phyloP scores from a whole-genome alignment of 2,888 invertebrate species.

The Drosophila mercatorum region DNA sequence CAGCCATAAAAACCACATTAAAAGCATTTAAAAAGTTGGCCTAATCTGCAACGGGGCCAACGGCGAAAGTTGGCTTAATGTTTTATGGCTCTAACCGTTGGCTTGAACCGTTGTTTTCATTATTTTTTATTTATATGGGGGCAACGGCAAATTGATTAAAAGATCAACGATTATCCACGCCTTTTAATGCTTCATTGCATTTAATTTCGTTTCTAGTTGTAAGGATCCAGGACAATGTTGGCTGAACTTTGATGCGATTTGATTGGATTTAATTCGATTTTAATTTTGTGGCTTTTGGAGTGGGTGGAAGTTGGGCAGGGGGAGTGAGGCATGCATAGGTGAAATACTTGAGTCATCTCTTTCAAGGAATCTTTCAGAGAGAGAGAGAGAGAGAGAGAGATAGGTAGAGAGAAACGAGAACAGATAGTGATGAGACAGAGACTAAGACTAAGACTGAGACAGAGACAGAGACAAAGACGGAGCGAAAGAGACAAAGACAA shows the following conservation, averaged over 20 bases:
- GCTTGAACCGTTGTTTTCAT: background rate
- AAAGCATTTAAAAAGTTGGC: constrained; percentile 75
- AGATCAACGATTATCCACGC: constrained; percentile 73
- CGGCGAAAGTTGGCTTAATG: constrained; percentile 62
- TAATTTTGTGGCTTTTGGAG: background rate
- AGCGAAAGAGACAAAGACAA: no score
- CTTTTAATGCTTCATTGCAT: constrained; percentile 75
- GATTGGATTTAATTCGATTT: background rate
- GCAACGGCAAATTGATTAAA: constrained; percentile 72
- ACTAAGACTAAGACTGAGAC: no score
- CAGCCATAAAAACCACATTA: constrained; percentile 72
- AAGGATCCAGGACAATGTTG: background rate
- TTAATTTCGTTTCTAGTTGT: constrained; percentile 67
- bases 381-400: no score
- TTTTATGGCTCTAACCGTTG: constrained; percentile 57
- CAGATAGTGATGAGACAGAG: no score
- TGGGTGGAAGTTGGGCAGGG: background rate
- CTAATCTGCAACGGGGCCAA: constrained; percentile 61
- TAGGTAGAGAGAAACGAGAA: no score
- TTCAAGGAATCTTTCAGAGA: no score
- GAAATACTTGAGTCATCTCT: no score
- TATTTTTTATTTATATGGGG: constrained; percentile 53
- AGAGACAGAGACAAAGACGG: no score
- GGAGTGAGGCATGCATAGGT: background rate
- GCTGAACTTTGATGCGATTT: background rate